Base-by-base conservation (phyloP, 2,888 invertebrate species). In the Habrosyne pyritoides region DNA sequence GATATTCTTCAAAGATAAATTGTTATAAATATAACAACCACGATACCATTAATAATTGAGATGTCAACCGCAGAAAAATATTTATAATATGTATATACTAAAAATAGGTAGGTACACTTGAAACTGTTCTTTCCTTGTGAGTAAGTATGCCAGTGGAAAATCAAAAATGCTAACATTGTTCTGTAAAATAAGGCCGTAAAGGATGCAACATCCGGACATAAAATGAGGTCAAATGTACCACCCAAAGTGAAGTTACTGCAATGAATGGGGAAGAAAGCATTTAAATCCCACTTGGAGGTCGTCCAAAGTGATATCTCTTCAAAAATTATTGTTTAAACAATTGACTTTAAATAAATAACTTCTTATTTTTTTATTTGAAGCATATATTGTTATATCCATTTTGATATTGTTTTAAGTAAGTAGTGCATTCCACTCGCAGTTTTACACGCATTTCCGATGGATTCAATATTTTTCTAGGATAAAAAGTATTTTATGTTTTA, bases 111-210 rank as follows among this genome's bases (percentile, higher is more conserved):
- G 28, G 2, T 10, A 28, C 12, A 30, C 10, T 30, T 30, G 10
- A 30, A 30, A 12, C 12, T 28, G 10, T 28, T 30, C 12, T 12
- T 12, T 30, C 30, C 30, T 30, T 30, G 12, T 30, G 10, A 12
- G 30, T 30, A 36, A 36, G 6, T 14, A 14, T 14, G 30, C 30
- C 33, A 33, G 42, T 7, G 8, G 18, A 42, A 66, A 60, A 61
- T 55, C 57, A 56, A 60, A 67, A 72, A 69, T 73, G 42, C 10
- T 74, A 68, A 73, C 75, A 78, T 79, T 81, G 78, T 81, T 69
- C 73, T 70, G 74, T 75, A 81, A 83, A 83, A 80, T 81, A 72
- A 71, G 72, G 70, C 69, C 79, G 69, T 75, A 74, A 81, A 84
- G 80, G 82, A 81, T 74, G 71, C 73, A 70, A 63, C 66, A 65